Conservation (phyloP, 1,140 invertebrate species). For the Ctenoplectra terminalis region DNA sequence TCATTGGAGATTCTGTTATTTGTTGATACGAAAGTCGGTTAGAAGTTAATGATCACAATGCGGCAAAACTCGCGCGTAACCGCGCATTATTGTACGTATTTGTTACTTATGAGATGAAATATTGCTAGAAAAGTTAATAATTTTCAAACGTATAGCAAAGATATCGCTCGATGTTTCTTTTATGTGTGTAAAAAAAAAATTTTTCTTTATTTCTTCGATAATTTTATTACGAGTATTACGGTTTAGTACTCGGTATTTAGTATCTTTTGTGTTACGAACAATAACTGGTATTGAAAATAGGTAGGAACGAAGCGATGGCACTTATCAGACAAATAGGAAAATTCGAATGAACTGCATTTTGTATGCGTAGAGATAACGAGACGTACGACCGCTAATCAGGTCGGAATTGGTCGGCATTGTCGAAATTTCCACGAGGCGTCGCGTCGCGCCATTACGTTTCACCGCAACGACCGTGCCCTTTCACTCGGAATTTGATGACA, state of each 20-base stretch:
- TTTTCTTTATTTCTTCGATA: too few relatives aligned
- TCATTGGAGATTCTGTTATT: background rate
- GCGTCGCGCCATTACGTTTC: background rate
- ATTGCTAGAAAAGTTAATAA: too few relatives aligned
- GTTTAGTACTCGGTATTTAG: too few relatives aligned
- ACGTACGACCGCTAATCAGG: slow-evolving; percentile 24
- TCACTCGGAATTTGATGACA: slow-evolving; percentile 7
- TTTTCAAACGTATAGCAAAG: too few relatives aligned
- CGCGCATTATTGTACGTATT: too few relatives aligned
- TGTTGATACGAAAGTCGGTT: background rate
- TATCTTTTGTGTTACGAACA: background rate
- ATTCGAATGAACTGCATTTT: background rate
- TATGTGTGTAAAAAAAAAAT: too few relatives aligned
- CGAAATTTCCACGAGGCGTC: slow-evolving; percentile 9
- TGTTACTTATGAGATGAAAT: too few relatives aligned
- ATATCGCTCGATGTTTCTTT: too few relatives aligned
- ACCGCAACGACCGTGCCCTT: background rate
- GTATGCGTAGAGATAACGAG: background rate
- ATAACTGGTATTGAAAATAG: too few relatives aligned
- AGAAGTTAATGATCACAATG: background rate
- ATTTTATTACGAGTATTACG: too few relatives aligned
- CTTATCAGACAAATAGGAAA: background rate
- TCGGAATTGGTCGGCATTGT: slow-evolving; percentile 17
- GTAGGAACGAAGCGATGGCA: too few relatives aligned
- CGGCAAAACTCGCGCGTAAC: too few relatives aligned